Base-by-base conservation (phyloP, 2,888 invertebrate genomes). In the Dascillus cervinus region DNA sequence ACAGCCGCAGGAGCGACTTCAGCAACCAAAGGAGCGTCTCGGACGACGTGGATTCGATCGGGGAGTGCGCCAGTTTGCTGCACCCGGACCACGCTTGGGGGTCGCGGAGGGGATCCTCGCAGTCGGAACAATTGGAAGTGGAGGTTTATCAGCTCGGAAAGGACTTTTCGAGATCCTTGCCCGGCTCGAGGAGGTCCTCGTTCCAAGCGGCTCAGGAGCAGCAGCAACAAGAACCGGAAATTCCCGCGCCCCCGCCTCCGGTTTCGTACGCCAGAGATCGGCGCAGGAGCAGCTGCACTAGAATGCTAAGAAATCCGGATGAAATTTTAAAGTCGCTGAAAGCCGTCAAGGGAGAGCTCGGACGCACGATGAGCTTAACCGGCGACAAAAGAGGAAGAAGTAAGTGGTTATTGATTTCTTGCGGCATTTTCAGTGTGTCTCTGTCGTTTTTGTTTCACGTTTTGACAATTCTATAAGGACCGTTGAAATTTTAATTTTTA, bases 11-110 rank as follows among this genome's bases (percentile, higher is more conserved):
- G 34, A 72, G 71, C 34, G 85, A 86, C 55, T 77, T 85, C 57
- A 79, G 81, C 29, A 77, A 77, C 51, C 82, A 84, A 53, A 72
- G 84, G 49, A 84, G 84, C 32, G 71, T 77, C 47, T 84, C 84
- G 8, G 65, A 82, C 61, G 82, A 82, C 48, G 75, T 82, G 32
- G 82, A 82, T 55, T 81, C 81, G 2, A 81, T 82, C 50, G 80
- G 81, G 23, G 82, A 82, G 60, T 79, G 80, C 43, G 75, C 78
- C 3, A 79, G 84, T 41, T 70, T 85, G 39, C 69, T 89, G 20
- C 90, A 89, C 65, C 90, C 89, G 0, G 89, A 89, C 66, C 83
- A 84, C 62, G 88, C 88, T 2, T 88, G 82, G 79, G 60, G 64
- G 22, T 87, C 87, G 0, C 70, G 89, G 14, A 75, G 89, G 15